phyloP scores from a whole-genome alignment of 1,140 invertebrate genomes.

The Drosophila simulans region DNA sequence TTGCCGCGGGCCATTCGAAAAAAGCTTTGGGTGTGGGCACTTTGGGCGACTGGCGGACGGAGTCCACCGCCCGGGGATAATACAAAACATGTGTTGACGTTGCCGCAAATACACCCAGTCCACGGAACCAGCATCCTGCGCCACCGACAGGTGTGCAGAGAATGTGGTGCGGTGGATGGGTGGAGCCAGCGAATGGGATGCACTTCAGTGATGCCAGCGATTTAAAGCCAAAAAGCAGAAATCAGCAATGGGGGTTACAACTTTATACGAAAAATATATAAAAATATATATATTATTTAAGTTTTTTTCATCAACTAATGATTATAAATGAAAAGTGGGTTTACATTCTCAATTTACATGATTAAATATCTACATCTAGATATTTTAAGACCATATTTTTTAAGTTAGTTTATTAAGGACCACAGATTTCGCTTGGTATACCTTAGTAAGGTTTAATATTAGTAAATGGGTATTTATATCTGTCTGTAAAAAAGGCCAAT shows the following conservation, averaged over 20 bases:
- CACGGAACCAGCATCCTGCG: conserved; percentile 25
- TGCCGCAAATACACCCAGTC: conserved; percentile 62
- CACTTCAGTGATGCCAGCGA: conserved; percentile 26
- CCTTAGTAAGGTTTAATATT: too few relatives aligned
- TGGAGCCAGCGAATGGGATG: conserved; percentile 19
- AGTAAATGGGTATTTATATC: not conserved
- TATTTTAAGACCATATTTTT: too few relatives aligned
- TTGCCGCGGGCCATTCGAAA: conserved; percentile 21
- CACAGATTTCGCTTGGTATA: too few relatives aligned
- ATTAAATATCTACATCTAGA: too few relatives aligned
- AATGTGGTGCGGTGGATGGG: conserved; percentile 22
- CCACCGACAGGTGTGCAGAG: conserved; percentile 38
- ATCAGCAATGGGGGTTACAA: too few relatives aligned
- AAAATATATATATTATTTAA: too few relatives aligned
- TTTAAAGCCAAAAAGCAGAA: not conserved
- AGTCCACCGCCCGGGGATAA: conserved; percentile 42
- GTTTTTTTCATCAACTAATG: too few relatives aligned
- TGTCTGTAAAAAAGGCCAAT: too few relatives aligned
- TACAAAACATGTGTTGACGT: conserved; percentile 71
- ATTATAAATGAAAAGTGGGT: too few relatives aligned
- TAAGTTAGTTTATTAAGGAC: too few relatives aligned
- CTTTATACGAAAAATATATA: not conserved
- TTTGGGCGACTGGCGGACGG: conserved; percentile 22
- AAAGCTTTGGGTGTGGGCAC: conserved; percentile 9
- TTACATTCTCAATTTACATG: too few relatives aligned